Evolutionary conservation across 2,888 invertebrate genomes (phyloP).

Genomic region (Diabrotica balteata): DNA sequence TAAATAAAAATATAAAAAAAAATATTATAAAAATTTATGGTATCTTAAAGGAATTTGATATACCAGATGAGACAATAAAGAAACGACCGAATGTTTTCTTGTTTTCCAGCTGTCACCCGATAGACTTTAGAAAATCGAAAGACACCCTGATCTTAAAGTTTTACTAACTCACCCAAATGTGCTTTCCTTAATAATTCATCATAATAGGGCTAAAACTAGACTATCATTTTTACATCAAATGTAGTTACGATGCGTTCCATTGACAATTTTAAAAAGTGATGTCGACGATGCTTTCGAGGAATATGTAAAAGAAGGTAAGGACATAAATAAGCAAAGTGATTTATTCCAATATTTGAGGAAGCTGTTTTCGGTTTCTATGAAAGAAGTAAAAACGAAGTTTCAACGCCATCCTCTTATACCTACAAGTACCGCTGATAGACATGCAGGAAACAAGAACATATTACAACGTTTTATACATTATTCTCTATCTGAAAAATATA

Average conservation of each 20-base stretch:
- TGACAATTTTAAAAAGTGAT: slow-evolving; percentile 57
- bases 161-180: slow-evolving; percentile 69
- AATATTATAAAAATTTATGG: too few species aligned
- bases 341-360: slow-evolving; percentile 58
- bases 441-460: slow-evolving; percentile 70
- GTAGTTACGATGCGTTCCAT: slow-evolving; percentile 61
- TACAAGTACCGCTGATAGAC: slow-evolving; percentile 66
- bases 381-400: slow-evolving; percentile 56
- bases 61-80: slow-evolving; percentile 64
- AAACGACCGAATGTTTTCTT: slow-evolving; percentile 65
- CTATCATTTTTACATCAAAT: slow-evolving; percentile 63
- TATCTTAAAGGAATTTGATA: slow-evolving; percentile 68
- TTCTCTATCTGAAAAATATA: too few species aligned
- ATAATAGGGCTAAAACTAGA: slow-evolving; percentile 62
- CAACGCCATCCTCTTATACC: slow-evolving; percentile 71
- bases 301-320: slow-evolving; percentile 63
- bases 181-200: slow-evolving; percentile 62
- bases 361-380: slow-evolving; percentile 52
- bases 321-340: slow-evolving; percentile 63
- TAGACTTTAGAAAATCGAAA: slow-evolving; percentile 66
- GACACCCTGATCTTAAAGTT: slow-evolving; percentile 68
- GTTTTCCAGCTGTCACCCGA: slow-evolving; percentile 67
- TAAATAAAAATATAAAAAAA: too few species aligned
- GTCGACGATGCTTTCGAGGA: slow-evolving; percentile 53
- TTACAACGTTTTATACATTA: too few species aligned